These are phyloP conservation scores for Lepidonotus clava DNA, from an alignment of 2,888 invertebrate species.

Conservation along the genomic window DNA sequence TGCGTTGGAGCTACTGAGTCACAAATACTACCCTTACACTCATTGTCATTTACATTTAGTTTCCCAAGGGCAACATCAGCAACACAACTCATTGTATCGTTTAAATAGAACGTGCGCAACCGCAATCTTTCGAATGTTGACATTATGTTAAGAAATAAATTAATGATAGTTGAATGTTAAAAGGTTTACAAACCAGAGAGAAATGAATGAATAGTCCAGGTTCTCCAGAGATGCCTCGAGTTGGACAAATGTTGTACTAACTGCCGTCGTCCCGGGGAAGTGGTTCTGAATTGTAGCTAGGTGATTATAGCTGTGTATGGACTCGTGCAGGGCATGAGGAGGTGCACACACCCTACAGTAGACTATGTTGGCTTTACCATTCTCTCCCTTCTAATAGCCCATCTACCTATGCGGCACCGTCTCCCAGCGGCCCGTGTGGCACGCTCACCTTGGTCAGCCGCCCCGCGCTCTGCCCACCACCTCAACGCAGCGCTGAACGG, in stretches of 20 bases:
- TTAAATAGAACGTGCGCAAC: background rate
- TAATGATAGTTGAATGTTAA: background rate
- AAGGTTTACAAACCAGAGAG: background rate
- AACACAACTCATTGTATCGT: background rate
- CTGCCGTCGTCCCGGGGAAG: background rate
- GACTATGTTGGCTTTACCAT: background rate
- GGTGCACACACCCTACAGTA: background rate
- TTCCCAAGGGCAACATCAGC: background rate
- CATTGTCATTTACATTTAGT: background rate
- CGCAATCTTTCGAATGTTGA: conserved; percentile 1
- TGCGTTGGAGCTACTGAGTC: background rate
- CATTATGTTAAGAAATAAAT: background rate
- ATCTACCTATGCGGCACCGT: too few species aligned
- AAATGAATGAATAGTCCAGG: background rate
- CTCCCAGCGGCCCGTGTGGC: background rate
- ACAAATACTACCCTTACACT: background rate
- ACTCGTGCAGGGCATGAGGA: conserved; percentile 46
- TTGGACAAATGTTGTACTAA: background rate
- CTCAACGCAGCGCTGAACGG: background rate
- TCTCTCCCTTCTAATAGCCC: background rate
- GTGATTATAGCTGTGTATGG: background rate
- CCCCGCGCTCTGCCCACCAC: conserved; percentile 13
- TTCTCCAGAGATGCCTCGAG: background rate
- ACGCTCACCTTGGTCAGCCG: conserved; percentile 23
- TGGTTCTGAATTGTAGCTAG: conserved; percentile 46